A percentile compares a stretch with the other conserved stretches of the same genome.
These are phyloP conservation scores for Pseudopipra pipra DNA, from an alignment of 2,113 vertebrate species.

Conservation along the genomic window DNA sequence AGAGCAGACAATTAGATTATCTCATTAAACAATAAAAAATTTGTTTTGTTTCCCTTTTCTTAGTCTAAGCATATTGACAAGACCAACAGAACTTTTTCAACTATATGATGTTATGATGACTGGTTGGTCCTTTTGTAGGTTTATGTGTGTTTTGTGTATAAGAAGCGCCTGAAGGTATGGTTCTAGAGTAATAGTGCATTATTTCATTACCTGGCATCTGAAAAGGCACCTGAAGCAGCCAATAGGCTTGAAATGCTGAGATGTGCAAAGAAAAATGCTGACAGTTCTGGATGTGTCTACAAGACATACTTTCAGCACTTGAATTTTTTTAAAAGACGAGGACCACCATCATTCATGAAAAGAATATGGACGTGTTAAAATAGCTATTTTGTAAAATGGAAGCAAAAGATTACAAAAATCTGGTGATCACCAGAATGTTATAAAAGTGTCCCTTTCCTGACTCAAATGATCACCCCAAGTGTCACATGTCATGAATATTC, in stretches of 20 bases:
- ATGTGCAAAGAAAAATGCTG: not conserved
- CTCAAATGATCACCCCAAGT: rapidly evolving
- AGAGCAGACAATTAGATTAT: not conserved
- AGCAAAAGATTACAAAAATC: not conserved
- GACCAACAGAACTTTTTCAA: not conserved
- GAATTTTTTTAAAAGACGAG: not conserved
- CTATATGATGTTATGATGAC: not conserved
- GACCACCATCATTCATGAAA: not conserved
- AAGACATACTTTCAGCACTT: not conserved
- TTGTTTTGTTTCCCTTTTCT: not conserved
- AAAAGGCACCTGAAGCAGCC: not conserved
- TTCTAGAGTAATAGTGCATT: not conserved
- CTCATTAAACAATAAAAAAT: not conserved
- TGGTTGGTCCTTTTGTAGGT: not conserved
- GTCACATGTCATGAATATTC: not conserved
- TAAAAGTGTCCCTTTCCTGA: not conserved
- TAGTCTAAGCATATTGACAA: not conserved
- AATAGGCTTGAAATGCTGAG: not conserved
- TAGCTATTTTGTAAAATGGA: not conserved
- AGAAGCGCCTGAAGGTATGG: not conserved
- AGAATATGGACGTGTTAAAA: not conserved
- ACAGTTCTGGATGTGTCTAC: not conserved
- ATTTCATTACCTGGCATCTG: not conserved
- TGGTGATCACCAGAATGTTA: not conserved
- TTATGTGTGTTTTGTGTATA: not conserved